phyloP scores from a whole-genome alignment of 37 sponge, comb jelly and placozoan genomes.

The Cladorhizidae sp. region DNA sequence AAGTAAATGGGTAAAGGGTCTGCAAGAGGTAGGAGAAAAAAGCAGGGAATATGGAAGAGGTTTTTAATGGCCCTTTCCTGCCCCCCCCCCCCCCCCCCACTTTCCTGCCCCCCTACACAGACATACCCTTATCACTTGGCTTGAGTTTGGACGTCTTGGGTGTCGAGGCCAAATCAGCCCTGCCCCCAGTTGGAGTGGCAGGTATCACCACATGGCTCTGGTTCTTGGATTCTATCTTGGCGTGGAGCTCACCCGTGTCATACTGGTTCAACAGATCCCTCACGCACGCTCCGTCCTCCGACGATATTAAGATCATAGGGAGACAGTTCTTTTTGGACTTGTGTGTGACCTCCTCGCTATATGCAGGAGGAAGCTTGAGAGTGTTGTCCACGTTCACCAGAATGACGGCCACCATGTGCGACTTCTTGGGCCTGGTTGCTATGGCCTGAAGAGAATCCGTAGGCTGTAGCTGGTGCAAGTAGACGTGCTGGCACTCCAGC shows the following conservation, averaged over 20 bases:
- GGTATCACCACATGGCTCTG: conserved; percentile 2
- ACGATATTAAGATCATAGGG: conserved; percentile 22
- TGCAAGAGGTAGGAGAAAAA: too few relatives aligned
- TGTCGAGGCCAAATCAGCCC: not conserved
- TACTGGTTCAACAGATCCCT: conserved; percentile 27
- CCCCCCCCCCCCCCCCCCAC: too few relatives aligned
- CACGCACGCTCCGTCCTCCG: conserved; percentile 25
- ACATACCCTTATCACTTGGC: not conserved
- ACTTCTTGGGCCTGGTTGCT: conserved; percentile 17
- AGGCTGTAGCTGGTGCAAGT: conserved; percentile 38
- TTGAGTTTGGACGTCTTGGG: not conserved
- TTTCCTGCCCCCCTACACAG: too few relatives aligned
- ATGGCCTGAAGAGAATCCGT: conserved; percentile 22
- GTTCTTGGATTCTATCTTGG: conserved; percentile 40
- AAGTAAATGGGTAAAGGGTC: too few relatives aligned
- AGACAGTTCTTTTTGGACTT: conserved; percentile 25
- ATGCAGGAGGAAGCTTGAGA: conserved; percentile 14
- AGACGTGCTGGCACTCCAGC: conserved; percentile 51
- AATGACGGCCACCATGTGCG: conserved; percentile 23
- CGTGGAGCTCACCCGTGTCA: conserved; percentile 35
- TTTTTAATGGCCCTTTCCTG: too few relatives aligned
- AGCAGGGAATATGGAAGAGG: too few relatives aligned
- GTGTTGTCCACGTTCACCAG: conserved; percentile 36
- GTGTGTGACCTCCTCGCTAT: conserved; percentile 1
- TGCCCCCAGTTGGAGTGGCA: not conserved